Base-by-base conservation (phyloP, 2,797 vertebrate genomes). In the Sebastiscus albofasciatus region DNA sequence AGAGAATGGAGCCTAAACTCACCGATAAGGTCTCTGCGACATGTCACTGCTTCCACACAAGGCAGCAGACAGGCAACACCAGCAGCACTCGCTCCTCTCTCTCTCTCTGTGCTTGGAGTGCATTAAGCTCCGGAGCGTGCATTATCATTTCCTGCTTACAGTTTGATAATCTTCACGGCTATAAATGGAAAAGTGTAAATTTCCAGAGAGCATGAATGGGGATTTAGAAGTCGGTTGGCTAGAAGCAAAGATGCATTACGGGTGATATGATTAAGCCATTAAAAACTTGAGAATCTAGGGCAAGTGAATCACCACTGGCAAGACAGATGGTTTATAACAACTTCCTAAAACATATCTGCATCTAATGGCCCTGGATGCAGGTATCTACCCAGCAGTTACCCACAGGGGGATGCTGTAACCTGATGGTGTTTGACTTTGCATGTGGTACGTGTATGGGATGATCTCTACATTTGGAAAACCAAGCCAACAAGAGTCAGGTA, bases 151-250 rank as follows among this genome's bases (percentile, higher is more conserved):
- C 79, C 78, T 33, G 75, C 83, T 72, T 75, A 84, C 86, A 75
- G 82, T 82, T 80, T 80, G 80, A 93, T 93, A 81, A 92, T 91
- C 91, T 91, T 87, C 77, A 81, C 6, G 79, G 86, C 80, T 91
- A 87, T 87, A 89, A 92, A 93, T 87, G 86, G 83, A 89, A 87
- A 86, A 82, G 73, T 42, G 76, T 85, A 85, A 77, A 92, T 82
- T 83, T 89, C 84, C 83, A 70, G 34, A 59, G 83, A 85, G 75
- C 80, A 77, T 13, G 75, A 86, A 89, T 69, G 75, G 29, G 77
- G 86, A 91, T 91, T 92, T 88, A 83, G 49, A 83, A 90, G 61
- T 77, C 55, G 72, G 79, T 74, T 80, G 79, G 80, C 77, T 84
- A 7, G 49, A 85, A 77, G 89, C 83, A 72, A 89, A 87, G 72